Percentiles rank a stretch among this genome's conserved stretches.
These are phyloP conservation scores for Gallinago paraguaiae DNA, from an alignment of 2,113 vertebrate species.

Conservation along the genomic window DNA sequence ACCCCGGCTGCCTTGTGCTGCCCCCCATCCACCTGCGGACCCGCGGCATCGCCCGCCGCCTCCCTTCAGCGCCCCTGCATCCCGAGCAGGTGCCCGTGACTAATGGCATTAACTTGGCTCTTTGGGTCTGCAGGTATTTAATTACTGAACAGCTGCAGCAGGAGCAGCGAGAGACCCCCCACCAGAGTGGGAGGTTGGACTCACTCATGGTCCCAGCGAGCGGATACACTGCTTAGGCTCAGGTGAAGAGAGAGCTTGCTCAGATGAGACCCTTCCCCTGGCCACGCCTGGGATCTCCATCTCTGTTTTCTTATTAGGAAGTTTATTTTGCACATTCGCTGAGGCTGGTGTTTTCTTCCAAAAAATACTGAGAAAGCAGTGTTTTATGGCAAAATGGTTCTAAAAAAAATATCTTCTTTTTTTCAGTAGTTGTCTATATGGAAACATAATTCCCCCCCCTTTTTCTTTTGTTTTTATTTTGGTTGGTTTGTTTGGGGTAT, in stretches of 20 bases:
- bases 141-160: background rate
- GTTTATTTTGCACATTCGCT: background rate
- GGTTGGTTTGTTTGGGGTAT: background rate
- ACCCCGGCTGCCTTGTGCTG: background rate
- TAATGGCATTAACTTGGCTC: background rate
- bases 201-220: background rate
- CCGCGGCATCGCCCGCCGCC: rapidly evolving
- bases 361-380: background rate
- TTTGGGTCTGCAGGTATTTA: background rate
- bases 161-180: background rate
- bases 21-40: rapidly evolving
- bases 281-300: background rate
- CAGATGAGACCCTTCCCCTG: rapidly evolving
- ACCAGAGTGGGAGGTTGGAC: rapidly evolving
- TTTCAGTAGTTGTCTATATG: background rate
- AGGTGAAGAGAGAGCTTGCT: background rate
- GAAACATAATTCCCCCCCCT: background rate
- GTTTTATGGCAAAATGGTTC: background rate
- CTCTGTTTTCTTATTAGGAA: background rate
- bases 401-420: background rate
- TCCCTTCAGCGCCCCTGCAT: background rate
- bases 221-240: background rate
- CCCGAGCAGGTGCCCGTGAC: background rate
- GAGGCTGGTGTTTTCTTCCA: background rate
- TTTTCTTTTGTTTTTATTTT: background rate